These are phyloP conservation scores for Ptilonorhynchus violaceus DNA, from an alignment of 2,113 vertebrate genomes.

Conservation along the genomic window DNA sequence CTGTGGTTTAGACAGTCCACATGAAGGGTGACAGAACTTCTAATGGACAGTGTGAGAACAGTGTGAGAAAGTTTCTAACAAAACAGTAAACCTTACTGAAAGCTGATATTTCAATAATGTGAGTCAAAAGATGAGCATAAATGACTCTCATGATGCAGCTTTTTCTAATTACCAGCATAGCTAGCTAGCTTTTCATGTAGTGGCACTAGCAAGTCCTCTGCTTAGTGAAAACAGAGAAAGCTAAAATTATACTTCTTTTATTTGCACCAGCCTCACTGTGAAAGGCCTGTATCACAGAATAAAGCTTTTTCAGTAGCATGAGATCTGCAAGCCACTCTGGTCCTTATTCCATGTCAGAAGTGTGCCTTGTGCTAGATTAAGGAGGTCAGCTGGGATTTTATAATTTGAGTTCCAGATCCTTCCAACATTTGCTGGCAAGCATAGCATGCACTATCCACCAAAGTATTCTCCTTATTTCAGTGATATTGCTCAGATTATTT, in stretches of 20 bases:
- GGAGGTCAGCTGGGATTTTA: background rate
- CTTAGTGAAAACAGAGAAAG: background rate
- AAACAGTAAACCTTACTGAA: background rate
- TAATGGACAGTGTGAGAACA: background rate
- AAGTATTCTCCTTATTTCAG: background rate
- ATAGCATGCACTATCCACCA: background rate
- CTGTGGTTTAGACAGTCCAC: background rate
- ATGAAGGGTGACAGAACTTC: background rate
- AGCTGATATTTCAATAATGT: constrained; percentile 7
- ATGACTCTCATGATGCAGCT: background rate
- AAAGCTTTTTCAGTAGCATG: background rate
- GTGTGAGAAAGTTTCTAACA: background rate
- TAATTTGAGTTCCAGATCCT: background rate
- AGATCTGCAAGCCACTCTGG: background rate
- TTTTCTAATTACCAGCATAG: background rate
- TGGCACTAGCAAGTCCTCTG: background rate
- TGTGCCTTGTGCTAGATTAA: background rate
- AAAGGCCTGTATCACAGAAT: background rate
- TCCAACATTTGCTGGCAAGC: background rate
- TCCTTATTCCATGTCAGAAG: background rate
- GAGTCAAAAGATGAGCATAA: background rate
- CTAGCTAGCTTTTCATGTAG: background rate
- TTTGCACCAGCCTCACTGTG: background rate
- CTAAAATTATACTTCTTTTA: background rate
- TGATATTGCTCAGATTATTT: background rate